phyloP scores from a whole-genome alignment of 1,140 invertebrate species.

The Pogonomyrmex barbatus region DNA sequence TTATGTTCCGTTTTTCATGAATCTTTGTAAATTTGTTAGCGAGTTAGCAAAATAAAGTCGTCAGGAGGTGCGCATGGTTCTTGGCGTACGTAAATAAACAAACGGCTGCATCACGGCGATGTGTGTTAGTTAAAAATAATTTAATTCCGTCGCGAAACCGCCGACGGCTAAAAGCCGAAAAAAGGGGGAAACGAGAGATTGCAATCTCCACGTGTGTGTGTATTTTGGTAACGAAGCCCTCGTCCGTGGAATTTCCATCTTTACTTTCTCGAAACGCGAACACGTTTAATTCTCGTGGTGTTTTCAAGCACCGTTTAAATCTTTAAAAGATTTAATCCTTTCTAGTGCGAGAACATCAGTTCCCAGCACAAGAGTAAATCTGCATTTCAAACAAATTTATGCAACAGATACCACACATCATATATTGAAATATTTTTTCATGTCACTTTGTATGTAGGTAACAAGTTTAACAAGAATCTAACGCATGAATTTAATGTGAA shows the following conservation, averaged over 20 bases:
- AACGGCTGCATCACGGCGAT: no score
- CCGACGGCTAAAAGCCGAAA: conserved; percentile 53
- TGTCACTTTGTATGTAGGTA: not conserved
- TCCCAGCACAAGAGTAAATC: not conserved
- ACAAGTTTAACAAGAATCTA: not conserved
- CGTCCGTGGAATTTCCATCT: conserved; percentile 66
- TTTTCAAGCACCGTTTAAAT: conserved; percentile 31
- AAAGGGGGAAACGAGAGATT: conserved; percentile 63
- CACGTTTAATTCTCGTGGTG: conserved; percentile 37
- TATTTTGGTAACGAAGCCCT: conserved; percentile 73
- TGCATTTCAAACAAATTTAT: conserved; percentile 20
- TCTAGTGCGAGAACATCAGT: not conserved
- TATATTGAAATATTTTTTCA: not conserved
- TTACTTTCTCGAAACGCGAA: conserved; percentile 54
- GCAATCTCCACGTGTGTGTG: conserved; percentile 46
- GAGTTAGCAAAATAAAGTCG: conserved; percentile 1
- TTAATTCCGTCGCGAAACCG: conserved; percentile 63
- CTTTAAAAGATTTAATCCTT: conserved; percentile 24
- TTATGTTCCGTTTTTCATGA: not conserved
- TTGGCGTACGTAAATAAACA: conserved; percentile 25
- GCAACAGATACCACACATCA: not conserved
- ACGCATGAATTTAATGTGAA: not conserved
- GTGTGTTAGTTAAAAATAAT: conserved; percentile 69
- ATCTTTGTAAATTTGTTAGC: not conserved
- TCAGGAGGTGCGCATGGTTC: conserved; percentile 8